Conservation (phyloP, 2,113 vertebrate genomes). For the Dipodomys ordii region DNA sequence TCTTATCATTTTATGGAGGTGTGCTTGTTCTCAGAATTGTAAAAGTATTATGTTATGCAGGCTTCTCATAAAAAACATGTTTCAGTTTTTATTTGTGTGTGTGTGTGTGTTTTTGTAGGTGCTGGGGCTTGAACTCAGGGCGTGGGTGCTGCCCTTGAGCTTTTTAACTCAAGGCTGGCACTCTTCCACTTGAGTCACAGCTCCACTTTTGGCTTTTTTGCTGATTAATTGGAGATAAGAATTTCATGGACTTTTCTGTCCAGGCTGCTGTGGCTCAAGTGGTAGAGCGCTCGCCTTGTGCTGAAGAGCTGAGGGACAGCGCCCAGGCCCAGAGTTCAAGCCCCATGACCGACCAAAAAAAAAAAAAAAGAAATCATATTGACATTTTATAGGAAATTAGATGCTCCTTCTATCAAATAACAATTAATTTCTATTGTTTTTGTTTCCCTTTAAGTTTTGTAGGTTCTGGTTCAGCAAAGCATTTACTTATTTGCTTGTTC, state of each 20-base stretch:
- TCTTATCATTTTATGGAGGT: rapidly evolving
- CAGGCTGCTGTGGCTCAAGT: too few species aligned
- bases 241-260: too few species aligned
- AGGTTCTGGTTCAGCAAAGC: neutral
- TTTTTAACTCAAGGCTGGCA: too few species aligned
- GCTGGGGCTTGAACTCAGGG: neutral
- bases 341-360: neutral
- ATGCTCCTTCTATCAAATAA: neutral
- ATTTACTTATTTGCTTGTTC: neutral
- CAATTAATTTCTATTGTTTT: neutral
- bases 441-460: neutral
- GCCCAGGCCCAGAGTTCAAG: too few species aligned
- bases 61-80: neutral
- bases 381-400: neutral
- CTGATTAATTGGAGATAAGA: too few species aligned
- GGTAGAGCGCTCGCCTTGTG: too few species aligned
- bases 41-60: neutral
- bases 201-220: too few species aligned
- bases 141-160: too few species aligned
- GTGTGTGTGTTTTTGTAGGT: constrained; percentile 19
- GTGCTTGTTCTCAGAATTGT: neutral
- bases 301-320: too few species aligned
- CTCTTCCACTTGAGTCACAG: too few species aligned
- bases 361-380: neutral
- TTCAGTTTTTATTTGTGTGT: neutral